phyloP scores from a whole-genome alignment of 2,888 invertebrate genomes.

The Ophion ventricosus region DNA sequence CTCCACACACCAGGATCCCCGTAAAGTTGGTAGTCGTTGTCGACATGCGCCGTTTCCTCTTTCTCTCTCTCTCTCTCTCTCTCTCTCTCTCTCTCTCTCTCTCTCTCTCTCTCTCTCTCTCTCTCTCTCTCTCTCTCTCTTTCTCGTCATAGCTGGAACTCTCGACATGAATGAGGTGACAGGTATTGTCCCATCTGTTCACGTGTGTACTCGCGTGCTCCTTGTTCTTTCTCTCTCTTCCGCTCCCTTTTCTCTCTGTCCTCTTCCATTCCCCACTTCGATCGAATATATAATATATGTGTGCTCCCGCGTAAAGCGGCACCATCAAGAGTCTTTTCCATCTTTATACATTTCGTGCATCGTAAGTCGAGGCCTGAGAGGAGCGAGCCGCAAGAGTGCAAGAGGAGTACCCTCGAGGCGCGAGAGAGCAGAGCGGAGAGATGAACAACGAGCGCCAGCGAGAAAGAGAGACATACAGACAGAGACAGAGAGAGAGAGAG shows the following conservation, averaged over 20 bases:
- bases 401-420: conserved; percentile 19
- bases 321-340: conserved; percentile 70
- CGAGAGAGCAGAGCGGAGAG: conserved; percentile 37
- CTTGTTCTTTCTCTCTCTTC: conserved; percentile 49
- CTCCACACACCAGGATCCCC: conserved; percentile 59
- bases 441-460: conserved; percentile 39
- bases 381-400: conserved; percentile 24
- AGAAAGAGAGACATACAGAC: too few species aligned
- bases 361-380: background rate
- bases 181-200: conserved; percentile 75
- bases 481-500: too few species aligned
- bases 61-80: background rate
- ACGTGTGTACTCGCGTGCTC: conserved; percentile 72
- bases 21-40: conserved; percentile 71
- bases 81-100: conserved; percentile 13
- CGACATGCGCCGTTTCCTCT: conserved; percentile 38
- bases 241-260: conserved; percentile 15
- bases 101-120: background rate
- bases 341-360: conserved; percentile 50
- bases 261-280: conserved; percentile 66
- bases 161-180: conserved; percentile 79
- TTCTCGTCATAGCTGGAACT: conserved; percentile 64
- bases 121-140: conserved; percentile 7
- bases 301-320: conserved; percentile 72
- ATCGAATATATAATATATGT: conserved; percentile 72